Conservation (phyloP, 2,888 invertebrate species). For the Cylindroiulus punctatus region DNA sequence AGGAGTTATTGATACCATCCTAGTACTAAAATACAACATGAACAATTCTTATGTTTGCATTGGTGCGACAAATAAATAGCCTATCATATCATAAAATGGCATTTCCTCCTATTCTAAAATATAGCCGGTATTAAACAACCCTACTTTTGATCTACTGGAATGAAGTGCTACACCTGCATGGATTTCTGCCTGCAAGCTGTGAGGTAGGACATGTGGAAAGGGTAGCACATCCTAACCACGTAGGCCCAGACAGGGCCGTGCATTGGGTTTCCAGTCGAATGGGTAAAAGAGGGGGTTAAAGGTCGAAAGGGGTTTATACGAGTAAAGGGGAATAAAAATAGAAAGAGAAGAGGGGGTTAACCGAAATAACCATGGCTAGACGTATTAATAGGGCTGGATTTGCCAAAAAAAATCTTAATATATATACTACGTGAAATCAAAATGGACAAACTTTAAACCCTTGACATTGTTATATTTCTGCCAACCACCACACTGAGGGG, state of each 20-base stretch:
- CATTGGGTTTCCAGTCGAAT: constrained; percentile 7
- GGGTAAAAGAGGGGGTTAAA: constrained; percentile 13
- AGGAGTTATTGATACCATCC: no score
- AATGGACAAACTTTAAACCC: constrained; percentile 14
- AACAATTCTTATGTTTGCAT: no score
- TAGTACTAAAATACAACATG: no score
- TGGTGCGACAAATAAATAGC: no score
- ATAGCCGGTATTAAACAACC: no score
- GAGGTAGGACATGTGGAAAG: neutral
- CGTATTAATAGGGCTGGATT: constrained; percentile 25
- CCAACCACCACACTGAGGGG: neutral
- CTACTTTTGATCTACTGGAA: no score
- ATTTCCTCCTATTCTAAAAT: no score
- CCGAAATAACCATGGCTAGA: constrained; percentile 21
- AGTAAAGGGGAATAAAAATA: constrained; percentile 5
- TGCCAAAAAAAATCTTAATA: neutral
- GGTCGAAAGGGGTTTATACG: constrained; percentile 9
- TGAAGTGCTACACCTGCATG: neutral
- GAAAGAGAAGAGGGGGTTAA: constrained; percentile 20
- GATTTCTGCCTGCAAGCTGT: neutral
- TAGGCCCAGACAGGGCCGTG: neutral
- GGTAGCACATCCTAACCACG: neutral
- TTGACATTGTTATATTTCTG: constrained; percentile 1
- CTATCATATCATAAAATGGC: no score
- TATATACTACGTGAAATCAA: constrained; percentile 32